These are phyloP conservation scores for Idris sp. DNA, from an alignment of 1,140 invertebrate genomes.

Conservation along the genomic window DNA sequence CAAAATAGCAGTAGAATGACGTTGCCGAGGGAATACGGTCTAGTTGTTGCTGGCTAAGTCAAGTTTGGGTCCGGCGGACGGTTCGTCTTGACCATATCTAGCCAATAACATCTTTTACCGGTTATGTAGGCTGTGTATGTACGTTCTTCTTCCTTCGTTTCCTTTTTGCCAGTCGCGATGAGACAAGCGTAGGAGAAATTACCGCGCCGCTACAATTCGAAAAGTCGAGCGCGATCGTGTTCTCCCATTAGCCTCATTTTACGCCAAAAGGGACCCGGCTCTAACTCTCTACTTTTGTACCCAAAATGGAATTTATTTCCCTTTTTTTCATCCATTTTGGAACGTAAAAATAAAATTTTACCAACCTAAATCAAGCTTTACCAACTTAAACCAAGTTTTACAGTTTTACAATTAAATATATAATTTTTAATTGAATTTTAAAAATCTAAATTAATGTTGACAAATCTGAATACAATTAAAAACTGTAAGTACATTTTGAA, in stretches of 20 bases:
- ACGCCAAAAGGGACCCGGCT: constrained; percentile 43
- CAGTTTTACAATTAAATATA: too few species aligned
- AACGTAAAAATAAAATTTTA: too few species aligned
- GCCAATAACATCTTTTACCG: constrained; percentile 69
- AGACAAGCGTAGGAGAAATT: constrained; percentile 71
- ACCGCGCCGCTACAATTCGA: constrained; percentile 60
- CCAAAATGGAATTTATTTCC: too few species aligned
- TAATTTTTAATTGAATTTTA: too few species aligned
- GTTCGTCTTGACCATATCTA: constrained; percentile 70
- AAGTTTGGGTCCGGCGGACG: constrained; percentile 58
- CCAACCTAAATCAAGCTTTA: too few species aligned
- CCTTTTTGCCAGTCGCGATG: constrained; percentile 55
- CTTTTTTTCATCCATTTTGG: too few species aligned
- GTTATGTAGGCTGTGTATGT: constrained; percentile 55
- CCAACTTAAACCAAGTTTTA: too few species aligned
- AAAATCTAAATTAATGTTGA: too few species aligned
- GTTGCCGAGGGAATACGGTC: constrained; percentile 52
- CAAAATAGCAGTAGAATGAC: constrained; percentile 39
- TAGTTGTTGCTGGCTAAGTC: too few species aligned
- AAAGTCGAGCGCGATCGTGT: constrained; percentile 67
- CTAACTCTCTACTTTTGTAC: constrained; percentile 32
- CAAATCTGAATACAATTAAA: too few species aligned
- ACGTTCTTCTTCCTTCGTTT: constrained; percentile 59
- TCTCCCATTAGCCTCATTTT: constrained; percentile 72
- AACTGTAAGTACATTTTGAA: too few species aligned